Base-by-base conservation (phyloP, 2,797 vertebrate species). In the Ctenochaetus hawaiiensis region DNA sequence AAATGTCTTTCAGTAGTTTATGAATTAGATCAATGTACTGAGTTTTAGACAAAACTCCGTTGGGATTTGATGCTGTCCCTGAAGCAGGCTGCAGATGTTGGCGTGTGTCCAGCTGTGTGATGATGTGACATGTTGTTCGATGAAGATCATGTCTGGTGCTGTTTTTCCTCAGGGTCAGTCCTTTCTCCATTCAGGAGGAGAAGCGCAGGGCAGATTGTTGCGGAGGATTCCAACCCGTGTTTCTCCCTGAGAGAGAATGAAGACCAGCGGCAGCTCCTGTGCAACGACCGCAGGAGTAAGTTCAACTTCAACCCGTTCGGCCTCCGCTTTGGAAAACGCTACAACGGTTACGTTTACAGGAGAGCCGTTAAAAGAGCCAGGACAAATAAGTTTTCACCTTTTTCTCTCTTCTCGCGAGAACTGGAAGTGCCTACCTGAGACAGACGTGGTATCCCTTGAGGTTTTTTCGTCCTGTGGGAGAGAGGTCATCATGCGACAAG, bases 251-350 rank as follows among this genome's bases (percentile, higher is more conserved):
- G 93, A 12, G 91, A 95, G 67, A 92, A 90, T 0, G 88, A 92
- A 0, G 88, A 87, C 1, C 92, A 93, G 71, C 89, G 83, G 57
- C 93, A 93, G 64, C 90, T 95, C 1, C 88, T 94, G 47, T 96
- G 95, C 84, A 92, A 91, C 34, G 91, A 95, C 52, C 93, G 93
- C 1, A 87, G 95, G 71, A 95, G 93, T 22, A 94, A 94, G 22
- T 96, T 96, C 88, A 96, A 96, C 91, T 93, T 94, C 87, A 96
- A 97, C 83, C 94, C 96, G 1, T 96, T 96, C 18, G 94, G 95
- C 61, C 93, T 96, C 8, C 94, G 95, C 68, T 97, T 97, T 17
- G 96, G 95, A 23, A 96, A 96, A 62, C 91, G 95, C 16, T 82
- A 87, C 18, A 67, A 69, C 8, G 44, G 60, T 34, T 71, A 66